Percentiles rank a stretch among this genome's conserved stretches.
phyloP scores from a whole-genome alignment of 1,140 invertebrate genomes.

The Saccostrea echinata region DNA sequence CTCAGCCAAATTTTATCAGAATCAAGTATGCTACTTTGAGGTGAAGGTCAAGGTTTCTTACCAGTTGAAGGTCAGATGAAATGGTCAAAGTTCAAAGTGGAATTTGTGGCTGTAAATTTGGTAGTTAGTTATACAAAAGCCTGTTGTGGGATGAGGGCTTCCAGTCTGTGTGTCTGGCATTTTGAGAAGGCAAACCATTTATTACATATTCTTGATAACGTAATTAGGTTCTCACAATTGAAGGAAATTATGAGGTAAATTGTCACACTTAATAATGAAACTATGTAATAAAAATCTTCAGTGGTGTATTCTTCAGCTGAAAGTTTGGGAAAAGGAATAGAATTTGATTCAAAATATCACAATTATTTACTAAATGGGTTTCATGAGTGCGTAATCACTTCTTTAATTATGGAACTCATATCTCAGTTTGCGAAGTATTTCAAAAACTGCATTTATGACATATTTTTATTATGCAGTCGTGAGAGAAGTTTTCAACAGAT shows the following conservation, averaged over 20 bases:
- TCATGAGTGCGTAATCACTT: background rate
- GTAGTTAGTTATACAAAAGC: too few species aligned
- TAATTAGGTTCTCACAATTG: constrained; percentile 19
- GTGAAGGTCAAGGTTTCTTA: too few species aligned
- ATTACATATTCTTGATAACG: constrained; percentile 11
- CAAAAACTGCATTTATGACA: constrained; percentile 8
- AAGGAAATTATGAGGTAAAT: constrained; percentile 9
- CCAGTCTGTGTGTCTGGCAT: background rate
- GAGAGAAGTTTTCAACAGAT: constrained; percentile 5
- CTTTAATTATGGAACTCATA: background rate
- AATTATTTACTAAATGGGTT: background rate
- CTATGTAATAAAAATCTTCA: background rate
- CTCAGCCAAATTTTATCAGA: too few species aligned
- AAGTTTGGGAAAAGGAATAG: background rate
- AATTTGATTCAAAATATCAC: background rate
- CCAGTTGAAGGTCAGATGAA: too few species aligned
- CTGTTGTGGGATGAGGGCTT: background rate
- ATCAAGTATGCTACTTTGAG: too few species aligned
- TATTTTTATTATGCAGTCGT: background rate
- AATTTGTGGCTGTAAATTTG: too few species aligned
- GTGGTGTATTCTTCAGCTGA: background rate
- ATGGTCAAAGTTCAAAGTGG: too few species aligned
- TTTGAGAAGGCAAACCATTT: constrained; percentile 21
- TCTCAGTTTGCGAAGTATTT: background rate
- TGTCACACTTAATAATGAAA: constrained; percentile 17